A percentile compares a stretch with the other conserved stretches of the same genome.
Evolutionary conservation across 2,797 vertebrate genomes (phyloP).

Genomic region (Gymnopithys bicolor): DNA sequence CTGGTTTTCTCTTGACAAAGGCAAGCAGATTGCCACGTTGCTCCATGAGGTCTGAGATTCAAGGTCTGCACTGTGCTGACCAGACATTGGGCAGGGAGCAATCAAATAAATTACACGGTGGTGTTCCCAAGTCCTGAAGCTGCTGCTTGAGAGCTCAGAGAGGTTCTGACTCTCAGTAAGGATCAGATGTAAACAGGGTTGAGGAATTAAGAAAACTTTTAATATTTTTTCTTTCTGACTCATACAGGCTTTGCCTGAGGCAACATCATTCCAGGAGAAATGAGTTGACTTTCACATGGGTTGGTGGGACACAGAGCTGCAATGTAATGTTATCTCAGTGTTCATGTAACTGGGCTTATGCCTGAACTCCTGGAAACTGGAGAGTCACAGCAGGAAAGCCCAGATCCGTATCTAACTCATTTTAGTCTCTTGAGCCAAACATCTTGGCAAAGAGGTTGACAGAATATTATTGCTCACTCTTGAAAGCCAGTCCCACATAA

Average conservation of each 20-base stretch:
- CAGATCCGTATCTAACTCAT: background rate
- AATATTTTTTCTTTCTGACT: constrained; percentile 37
- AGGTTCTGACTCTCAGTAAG: background rate
- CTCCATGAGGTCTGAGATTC: background rate
- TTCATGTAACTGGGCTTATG: background rate
- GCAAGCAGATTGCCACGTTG: background rate
- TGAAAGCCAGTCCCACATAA: background rate
- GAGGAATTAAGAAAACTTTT: background rate
- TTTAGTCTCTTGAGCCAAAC: background rate
- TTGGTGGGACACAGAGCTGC: background rate
- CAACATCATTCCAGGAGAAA: constrained; percentile 2
- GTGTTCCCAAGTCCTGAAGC: background rate
- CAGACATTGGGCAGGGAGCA: background rate
- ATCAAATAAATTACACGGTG: background rate
- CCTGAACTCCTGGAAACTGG: background rate
- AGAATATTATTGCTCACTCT: background rate
- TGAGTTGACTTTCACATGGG: background rate
- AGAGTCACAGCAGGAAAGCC: background rate
- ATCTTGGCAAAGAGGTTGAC: background rate
- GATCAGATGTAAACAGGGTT: background rate
- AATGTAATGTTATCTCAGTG: background rate
- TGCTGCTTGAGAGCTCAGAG: background rate
- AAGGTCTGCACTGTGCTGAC: background rate
- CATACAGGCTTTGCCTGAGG: constrained; percentile 17
- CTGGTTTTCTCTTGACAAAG: background rate